Percentiles rank a stretch among this genome's conserved stretches.
phyloP scores from a whole-genome alignment of 2,888 invertebrate species.

The Scaeva pyrastri region DNA sequence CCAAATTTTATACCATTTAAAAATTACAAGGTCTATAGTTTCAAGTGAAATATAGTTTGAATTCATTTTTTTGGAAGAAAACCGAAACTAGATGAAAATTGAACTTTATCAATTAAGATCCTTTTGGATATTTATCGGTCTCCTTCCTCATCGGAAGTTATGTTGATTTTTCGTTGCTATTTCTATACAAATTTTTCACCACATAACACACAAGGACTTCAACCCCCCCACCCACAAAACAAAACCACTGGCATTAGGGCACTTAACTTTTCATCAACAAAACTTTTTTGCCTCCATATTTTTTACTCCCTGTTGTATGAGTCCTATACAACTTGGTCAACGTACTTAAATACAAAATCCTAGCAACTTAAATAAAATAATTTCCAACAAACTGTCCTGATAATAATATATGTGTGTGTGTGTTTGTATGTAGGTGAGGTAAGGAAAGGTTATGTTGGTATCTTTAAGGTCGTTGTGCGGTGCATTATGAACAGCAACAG shows the following conservation, averaged over 20 bases:
- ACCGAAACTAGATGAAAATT: no score
- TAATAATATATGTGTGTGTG: neutral
- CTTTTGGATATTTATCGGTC: no score
- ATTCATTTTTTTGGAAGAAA: no score
- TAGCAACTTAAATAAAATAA: constrained; percentile 46
- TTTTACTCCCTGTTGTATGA: neutral
- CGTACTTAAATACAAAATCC: constrained; percentile 16
- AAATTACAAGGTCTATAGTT: no score
- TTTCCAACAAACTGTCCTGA: constrained; percentile 55
- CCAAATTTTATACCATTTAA: no score
- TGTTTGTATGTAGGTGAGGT: neutral
- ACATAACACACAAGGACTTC: neutral
- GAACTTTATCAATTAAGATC: no score
- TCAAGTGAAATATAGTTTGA: no score
- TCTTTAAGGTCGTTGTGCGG: neutral
- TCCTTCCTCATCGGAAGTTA: no score
- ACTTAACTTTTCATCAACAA: constrained; percentile 28
- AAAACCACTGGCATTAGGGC: constrained; percentile 30
- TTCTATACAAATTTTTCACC: neutral
- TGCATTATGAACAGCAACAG: constrained; percentile 41
- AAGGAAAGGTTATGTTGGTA: no score
- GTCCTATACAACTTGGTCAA: constrained; percentile 1
- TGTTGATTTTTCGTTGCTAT: no score
- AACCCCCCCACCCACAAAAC: neutral
- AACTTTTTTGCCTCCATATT: neutral